A percentile compares a stretch with the other conserved stretches of the same genome.
These are phyloP conservation scores for Altica lythri DNA, from an alignment of 2,888 invertebrate species.

Conservation along the genomic window DNA sequence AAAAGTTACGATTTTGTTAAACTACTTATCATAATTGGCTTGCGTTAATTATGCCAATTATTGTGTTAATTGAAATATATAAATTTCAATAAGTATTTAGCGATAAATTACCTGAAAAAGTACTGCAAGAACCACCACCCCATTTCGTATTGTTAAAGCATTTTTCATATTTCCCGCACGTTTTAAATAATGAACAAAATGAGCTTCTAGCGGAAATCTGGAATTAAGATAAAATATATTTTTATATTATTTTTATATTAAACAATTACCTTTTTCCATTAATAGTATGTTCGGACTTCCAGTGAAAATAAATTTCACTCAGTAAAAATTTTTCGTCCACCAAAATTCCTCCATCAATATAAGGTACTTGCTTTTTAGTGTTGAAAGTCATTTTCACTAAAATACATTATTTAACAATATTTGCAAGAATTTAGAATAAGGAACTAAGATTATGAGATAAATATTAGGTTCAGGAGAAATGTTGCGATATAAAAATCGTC, in stretches of 20 bases:
- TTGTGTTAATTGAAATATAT: not conserved
- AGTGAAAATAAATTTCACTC: constrained; percentile 82
- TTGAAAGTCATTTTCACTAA: too few relatives aligned
- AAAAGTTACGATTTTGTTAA: not conserved
- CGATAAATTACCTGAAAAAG: constrained; percentile 27
- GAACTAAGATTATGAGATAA: too few relatives aligned
- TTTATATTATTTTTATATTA: not conserved
- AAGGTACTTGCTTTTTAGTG: too few relatives aligned
- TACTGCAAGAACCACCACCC: constrained; percentile 29
- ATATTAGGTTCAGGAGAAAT: too few relatives aligned
- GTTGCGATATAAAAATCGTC: too few relatives aligned
- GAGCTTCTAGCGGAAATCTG: constrained; percentile 34
- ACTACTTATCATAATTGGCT: not conserved
- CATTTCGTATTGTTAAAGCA: constrained; percentile 25
- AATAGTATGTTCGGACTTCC: constrained; percentile 79
- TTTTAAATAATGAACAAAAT: constrained; percentile 35
- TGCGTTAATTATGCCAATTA: not conserved
- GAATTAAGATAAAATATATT: constrained; percentile 11
- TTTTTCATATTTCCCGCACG: constrained; percentile 18
- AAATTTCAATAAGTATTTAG: constrained; percentile 13
- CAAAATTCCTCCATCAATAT: too few relatives aligned
- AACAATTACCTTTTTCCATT: constrained; percentile 27
- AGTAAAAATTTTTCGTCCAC: constrained; percentile 61
- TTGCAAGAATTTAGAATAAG: too few relatives aligned
- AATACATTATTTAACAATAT: too few relatives aligned